phyloP scores from a whole-genome alignment of 2,797 vertebrate species.

The Pygocentrus nattereri region DNA sequence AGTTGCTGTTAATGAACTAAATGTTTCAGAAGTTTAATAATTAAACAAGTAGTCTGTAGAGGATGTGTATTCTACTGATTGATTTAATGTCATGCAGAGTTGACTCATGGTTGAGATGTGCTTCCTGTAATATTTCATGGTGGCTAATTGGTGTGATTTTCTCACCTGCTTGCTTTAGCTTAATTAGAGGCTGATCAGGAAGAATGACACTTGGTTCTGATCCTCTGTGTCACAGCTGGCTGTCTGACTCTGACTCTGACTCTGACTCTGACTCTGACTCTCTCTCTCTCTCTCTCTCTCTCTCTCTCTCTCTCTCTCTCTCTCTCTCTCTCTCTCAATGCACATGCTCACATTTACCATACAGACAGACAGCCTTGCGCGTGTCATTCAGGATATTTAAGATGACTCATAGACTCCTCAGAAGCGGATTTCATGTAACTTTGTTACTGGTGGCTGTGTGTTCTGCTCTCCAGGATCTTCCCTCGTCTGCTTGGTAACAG shows the following conservation, averaged over 20 bases:
- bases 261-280: too few species aligned
- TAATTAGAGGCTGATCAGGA: constrained; percentile 49
- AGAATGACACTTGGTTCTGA: constrained; percentile 32
- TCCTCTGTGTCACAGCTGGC: constrained; percentile 28
- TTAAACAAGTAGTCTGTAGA: constrained; percentile 1
- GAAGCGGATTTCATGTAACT: neutral
- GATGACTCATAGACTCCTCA: constrained; percentile 25
- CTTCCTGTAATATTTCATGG: constrained; percentile 25
- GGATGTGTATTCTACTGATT: neutral
- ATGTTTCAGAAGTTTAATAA: neutral
- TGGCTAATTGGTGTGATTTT: constrained; percentile 41
- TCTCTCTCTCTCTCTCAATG: neutral
- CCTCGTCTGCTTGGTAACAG: neutral
- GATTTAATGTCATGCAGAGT: constrained; percentile 7
- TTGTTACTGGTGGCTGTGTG: neutral
- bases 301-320: neutral
- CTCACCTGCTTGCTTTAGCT: constrained; percentile 33
- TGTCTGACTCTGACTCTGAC: constrained; percentile 22
- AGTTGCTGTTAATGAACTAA: too few species aligned
- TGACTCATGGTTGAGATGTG: constrained; percentile 9
- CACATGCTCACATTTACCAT: neutral
- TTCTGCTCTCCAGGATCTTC: neutral
- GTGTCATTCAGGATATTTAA: constrained; percentile 16
- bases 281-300: neutral
- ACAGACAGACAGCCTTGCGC: neutral